Conservation (phyloP, 2,888 invertebrate species). For the Nowickia ferox region DNA sequence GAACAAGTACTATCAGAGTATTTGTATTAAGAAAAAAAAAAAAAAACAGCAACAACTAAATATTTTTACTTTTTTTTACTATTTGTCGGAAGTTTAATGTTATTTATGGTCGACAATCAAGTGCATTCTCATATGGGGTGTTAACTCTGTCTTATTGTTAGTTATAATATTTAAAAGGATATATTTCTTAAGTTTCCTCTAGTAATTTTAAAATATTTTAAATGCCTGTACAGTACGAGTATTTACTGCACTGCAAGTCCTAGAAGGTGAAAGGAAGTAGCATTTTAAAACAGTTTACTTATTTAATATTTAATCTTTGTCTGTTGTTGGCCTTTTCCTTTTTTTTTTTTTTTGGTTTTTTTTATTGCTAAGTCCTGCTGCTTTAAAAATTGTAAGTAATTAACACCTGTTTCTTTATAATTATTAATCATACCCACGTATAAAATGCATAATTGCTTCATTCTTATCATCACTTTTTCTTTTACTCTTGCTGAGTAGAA, state of each 20-base stretch:
- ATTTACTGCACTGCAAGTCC: constrained; percentile 6
- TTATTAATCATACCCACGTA: constrained; percentile 68
- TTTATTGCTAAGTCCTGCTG: neutral
- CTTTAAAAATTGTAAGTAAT: constrained; percentile 54
- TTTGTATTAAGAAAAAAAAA: constrained; percentile 21
- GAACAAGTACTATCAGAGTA: neutral
- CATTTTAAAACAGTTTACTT: constrained; percentile 36
- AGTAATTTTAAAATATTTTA: constrained; percentile 33
- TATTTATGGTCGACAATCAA: constrained; percentile 72
- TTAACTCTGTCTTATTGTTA: constrained; percentile 67
- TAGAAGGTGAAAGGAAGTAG: constrained; percentile 28
- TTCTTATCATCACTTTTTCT: constrained; percentile 20
- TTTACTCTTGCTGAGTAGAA: neutral
- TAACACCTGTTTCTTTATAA: constrained; percentile 70
- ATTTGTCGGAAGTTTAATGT: constrained; percentile 71
- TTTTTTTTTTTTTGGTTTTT: neutral
- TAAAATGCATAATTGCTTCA: constrained; percentile 46
- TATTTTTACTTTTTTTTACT: neutral
- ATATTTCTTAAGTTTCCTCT: constrained; percentile 57
- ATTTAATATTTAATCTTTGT: constrained; percentile 57
- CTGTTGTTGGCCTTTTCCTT: constrained; percentile 30
- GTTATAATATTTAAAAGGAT: constrained; percentile 62
- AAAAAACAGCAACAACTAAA: too few species aligned
- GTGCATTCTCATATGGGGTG: constrained; percentile 71
- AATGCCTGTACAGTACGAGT: constrained; percentile 36